These are phyloP conservation scores for Sphinx pinastri DNA, from an alignment of 2,888 invertebrate genomes.

Conservation along the genomic window DNA sequence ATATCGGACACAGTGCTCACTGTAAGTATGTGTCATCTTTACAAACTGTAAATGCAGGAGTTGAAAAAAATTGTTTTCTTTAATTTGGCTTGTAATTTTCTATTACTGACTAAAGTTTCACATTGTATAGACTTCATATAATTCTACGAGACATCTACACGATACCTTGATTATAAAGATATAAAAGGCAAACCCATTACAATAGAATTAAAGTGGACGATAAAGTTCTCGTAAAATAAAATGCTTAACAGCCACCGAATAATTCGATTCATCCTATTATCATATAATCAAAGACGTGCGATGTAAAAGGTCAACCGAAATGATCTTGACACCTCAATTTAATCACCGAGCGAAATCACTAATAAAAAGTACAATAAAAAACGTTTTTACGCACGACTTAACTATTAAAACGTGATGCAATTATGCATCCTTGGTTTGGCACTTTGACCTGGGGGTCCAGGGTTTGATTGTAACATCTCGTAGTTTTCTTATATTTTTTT, in stretches of 20 bases:
- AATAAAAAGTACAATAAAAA: constrained; percentile 13
- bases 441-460: neutral
- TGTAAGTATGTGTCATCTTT: no score
- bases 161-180: no score
- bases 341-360: neutral
- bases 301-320: constrained; percentile 5
- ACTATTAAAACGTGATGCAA: constrained; percentile 44
- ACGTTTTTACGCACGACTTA: constrained; percentile 36
- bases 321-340: neutral
- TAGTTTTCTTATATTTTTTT: no score
- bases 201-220: neutral
- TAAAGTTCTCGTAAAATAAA: neutral
- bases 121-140: no score
- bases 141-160: neutral
- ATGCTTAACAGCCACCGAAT: neutral
- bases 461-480: neutral
- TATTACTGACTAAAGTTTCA: no score
- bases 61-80: no score
- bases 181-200: neutral
- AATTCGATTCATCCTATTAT: neutral
- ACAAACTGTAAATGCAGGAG: no score
- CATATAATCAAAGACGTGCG: neutral
- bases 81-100: no score
- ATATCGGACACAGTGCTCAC: no score
- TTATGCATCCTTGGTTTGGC: constrained; percentile 30